Evolutionary conservation across 2,113 vertebrate species (phyloP), one percentile per base, ranked within the genome.

Genomic region (Eptesicus fuscus): DNA sequence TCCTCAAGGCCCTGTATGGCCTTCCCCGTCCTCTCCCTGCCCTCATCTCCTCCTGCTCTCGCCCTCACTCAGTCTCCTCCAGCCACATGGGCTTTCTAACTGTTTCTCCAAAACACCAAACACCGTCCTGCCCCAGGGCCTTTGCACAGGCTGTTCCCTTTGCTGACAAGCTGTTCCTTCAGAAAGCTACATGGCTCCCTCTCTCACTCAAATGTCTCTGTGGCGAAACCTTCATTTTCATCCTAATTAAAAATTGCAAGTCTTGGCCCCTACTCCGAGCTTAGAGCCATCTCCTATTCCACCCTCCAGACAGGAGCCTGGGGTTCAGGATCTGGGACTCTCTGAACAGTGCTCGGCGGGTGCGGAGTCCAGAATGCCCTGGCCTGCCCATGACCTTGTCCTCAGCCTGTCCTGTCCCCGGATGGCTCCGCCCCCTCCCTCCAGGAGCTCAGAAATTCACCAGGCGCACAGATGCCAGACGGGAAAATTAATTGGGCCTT

Each of bases 401-500:
- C 93, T 95, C 95, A 86, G 90, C n/a, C 40, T 80, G 78, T 51
- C 83, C 90, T 25, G 42, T 82, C 69, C 83, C 82, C 67, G 56
- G 70, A n/a, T 44, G 4, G 4, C 94, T 67, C 51, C 20, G 59
- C 67, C 83, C 61, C 86, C 82, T 35, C 90, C 94, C 84, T 8
- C 53, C 63, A 18, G 83, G 83, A 91, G 83, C 93, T 94, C 92
- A 65, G 92, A 90, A 82, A 74, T 23, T 70, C 32, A 2, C 67
- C 65, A 1, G 3, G 87, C 23, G 7, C 90, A 53, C 94, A 90
- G 95, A 93, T 91, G 96, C 96, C 94, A 93, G 95, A 25, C 88
- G 56, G 88, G 94, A 90, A 88, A 96, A 96, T 96, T 93, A 96
- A 96, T 87, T 83, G 88, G 94, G 94, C 74, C 80, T 70, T 22